Evolutionary conservation across 2,797 vertebrate genomes (phyloP).

Genomic region (Fringilla coelebs): DNA sequence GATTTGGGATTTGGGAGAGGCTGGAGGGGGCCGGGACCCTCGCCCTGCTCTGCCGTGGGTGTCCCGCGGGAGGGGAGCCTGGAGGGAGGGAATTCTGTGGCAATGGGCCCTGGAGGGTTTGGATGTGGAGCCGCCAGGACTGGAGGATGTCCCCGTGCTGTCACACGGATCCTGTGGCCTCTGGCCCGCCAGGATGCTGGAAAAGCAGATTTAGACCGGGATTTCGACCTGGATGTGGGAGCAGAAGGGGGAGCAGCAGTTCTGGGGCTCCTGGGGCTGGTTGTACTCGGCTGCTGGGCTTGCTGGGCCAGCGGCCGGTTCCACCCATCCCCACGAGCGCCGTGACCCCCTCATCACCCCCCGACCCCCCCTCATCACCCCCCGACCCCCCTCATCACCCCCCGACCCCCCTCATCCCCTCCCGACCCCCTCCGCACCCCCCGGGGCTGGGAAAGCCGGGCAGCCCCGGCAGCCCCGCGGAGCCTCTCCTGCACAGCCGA

Average conservation of each 20-base stretch:
- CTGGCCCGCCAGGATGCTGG: not conserved
- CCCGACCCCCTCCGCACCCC: not conserved
- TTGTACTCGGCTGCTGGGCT: not conserved
- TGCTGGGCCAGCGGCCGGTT: not conserved
- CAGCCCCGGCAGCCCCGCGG: not conserved
- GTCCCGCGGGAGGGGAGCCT: not conserved
- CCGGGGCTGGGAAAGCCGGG: not conserved
- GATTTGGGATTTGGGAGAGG: not conserved
- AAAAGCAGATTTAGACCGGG: not conserved
- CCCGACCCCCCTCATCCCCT: fast-evolving
- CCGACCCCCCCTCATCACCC: too few relatives aligned
- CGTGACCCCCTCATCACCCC: not conserved
- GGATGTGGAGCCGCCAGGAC: not conserved
- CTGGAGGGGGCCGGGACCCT: not conserved
- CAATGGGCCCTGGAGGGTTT: fast-evolving
- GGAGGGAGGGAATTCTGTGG: not conserved
- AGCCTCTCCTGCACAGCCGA: not conserved
- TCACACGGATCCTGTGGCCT: not conserved
- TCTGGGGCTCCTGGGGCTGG: not conserved
- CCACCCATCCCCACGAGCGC: not conserved
- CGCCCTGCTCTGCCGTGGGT: not conserved
- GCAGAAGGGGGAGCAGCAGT: not conserved
- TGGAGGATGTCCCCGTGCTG: not conserved
- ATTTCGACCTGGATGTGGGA: not conserved
- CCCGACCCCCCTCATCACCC: not conserved